These are phyloP conservation scores for Sitobion miscanthi DNA, from an alignment of 1,140 invertebrate species.

Conservation along the genomic window DNA sequence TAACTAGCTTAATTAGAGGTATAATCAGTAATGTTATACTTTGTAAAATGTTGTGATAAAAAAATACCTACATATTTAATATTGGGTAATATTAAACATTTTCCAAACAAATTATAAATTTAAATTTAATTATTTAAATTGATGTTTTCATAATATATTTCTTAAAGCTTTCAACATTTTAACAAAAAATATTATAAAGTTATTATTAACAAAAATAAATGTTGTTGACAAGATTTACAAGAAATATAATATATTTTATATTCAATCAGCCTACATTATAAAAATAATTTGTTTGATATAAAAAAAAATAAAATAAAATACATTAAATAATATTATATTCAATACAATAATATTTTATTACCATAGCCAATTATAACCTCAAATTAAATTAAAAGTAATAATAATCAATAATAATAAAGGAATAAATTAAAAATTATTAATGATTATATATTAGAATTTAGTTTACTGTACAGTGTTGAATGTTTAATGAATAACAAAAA, in stretches of 20 bases:
- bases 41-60: not conserved
- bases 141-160: not conserved
- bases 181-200: not conserved
- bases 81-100: not conserved
- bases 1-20: not conserved
- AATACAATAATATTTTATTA: conserved; percentile 18
- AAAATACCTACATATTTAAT: not conserved
- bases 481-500: not conserved
- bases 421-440: conserved; percentile 30
- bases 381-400: conserved; percentile 28
- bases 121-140: not conserved
- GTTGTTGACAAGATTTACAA: not conserved
- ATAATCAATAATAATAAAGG: conserved; percentile 24
- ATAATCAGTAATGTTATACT: not conserved
- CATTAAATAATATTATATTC: conserved; percentile 14
- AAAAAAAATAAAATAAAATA: conserved; percentile 24
- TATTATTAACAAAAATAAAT: not conserved
- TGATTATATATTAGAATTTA: conserved; percentile 22
- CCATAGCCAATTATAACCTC: conserved; percentile 16
- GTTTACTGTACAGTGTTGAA: conserved; percentile 30
- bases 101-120: not conserved
- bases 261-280: not conserved
- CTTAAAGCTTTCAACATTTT: not conserved
- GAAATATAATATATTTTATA: conserved; percentile 11
- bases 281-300: conserved; percentile 29